A percentile compares a stretch with the other conserved stretches of the same genome.
Evolutionary conservation across 2,797 vertebrate genomes (phyloP).

Genomic region (Sebastes matsubarae): DNA sequence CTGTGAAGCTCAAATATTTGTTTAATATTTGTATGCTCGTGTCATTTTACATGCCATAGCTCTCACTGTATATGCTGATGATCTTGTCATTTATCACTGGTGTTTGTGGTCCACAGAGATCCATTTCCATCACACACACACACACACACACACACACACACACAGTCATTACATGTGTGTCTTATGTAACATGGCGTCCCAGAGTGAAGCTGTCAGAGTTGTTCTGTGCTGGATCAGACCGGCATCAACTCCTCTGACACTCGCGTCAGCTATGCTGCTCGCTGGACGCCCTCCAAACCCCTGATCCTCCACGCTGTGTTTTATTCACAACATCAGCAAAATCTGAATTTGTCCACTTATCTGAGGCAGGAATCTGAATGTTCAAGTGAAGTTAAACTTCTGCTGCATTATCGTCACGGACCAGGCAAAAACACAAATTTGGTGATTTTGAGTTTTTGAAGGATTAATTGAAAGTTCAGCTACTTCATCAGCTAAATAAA

Average conservation of each 20-base stretch:
- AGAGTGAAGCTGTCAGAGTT: not conserved
- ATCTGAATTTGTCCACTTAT: not conserved
- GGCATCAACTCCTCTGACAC: constrained; percentile 11
- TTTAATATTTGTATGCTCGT: not conserved
- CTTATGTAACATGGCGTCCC: constrained; percentile 21
- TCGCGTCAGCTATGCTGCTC: constrained; percentile 2
- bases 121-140: not conserved
- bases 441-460: not conserved
- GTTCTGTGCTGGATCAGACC: not conserved
- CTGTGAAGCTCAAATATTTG: not conserved
- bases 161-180: not conserved
- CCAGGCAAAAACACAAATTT: not conserved
- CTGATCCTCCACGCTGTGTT: rapidly evolving
- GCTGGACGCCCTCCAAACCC: not conserved
- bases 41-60: not conserved
- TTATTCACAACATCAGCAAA: not conserved
- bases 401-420: not conserved
- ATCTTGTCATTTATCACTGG: not conserved
- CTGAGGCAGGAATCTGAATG: not conserved
- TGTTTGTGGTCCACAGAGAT: constrained; percentile 16
- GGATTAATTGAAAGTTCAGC: not conserved
- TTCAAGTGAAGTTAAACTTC: not conserved
- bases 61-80: not conserved
- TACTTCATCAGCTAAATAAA: not conserved
- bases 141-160: not conserved